Conservation (phyloP, 2,888 invertebrate genomes). For the Tetrapedia diversipes region DNA sequence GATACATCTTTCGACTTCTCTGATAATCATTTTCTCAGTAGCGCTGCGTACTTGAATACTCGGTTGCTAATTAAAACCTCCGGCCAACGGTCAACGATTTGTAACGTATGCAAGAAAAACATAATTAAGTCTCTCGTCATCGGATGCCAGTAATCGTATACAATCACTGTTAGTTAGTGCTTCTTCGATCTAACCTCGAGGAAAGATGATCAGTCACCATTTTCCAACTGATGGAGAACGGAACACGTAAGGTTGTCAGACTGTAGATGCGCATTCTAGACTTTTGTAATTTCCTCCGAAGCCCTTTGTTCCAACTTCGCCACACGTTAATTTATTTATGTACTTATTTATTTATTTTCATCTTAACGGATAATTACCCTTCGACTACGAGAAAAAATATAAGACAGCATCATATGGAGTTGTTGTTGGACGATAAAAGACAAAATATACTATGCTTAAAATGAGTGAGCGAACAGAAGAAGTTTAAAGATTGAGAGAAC, state of each 20-base stretch:
- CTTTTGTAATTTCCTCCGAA: neutral
- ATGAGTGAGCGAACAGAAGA: too few relatives aligned
- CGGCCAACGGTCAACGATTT: neutral
- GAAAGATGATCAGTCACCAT: neutral
- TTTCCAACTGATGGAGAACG: neutral
- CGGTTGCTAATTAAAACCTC: neutral
- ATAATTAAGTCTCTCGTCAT: slow-evolving; percentile 1
- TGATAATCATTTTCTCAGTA: neutral
- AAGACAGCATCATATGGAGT: too few relatives aligned
- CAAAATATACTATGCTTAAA: too few relatives aligned
- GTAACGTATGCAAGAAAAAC: neutral
- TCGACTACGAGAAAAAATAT: too few relatives aligned
- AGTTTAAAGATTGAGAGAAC: too few relatives aligned
- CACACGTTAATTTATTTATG: neutral
- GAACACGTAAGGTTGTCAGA: neutral
- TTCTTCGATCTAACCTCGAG: too few relatives aligned
- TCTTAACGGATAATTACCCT: too few relatives aligned
- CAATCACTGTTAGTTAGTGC: too few relatives aligned
- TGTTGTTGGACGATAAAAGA: too few relatives aligned
- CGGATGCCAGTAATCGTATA: neutral
- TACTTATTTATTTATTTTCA: too few relatives aligned
- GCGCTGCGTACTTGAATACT: neutral
- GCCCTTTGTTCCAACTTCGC: neutral
- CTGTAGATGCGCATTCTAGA: too few relatives aligned
- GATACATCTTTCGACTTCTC: too few relatives aligned